These are phyloP conservation scores for Oophaga sylvatica DNA, from an alignment of 2,797 vertebrate genomes.

Conservation along the genomic window DNA sequence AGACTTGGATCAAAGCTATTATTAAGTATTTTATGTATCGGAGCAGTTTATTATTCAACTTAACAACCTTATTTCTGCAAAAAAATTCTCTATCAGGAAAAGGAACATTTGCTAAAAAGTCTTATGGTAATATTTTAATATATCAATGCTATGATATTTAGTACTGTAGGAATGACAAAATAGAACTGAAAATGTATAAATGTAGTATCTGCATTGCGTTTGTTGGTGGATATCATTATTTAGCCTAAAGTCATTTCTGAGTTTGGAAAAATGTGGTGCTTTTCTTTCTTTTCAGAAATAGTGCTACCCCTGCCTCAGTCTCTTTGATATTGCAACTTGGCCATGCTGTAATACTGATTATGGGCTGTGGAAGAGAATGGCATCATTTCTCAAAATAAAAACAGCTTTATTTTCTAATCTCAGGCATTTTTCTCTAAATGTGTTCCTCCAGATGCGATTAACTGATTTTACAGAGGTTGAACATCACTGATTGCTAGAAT, in stretches of 20 bases:
- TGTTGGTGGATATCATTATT: not conserved
- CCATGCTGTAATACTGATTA: not conserved
- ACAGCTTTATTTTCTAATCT: no score
- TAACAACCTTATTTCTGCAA: slow-evolving; percentile 66
- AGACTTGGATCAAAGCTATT: slow-evolving; percentile 70
- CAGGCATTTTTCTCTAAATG: no score
- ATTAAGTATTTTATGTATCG: slow-evolving; percentile 69
- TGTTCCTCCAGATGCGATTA: no score
- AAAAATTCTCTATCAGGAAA: slow-evolving; percentile 67
- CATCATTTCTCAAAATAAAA: not conserved
- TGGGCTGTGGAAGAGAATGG: no score
- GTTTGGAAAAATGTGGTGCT: no score
- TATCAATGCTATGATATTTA: slow-evolving; percentile 7
- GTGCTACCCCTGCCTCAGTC: no score
- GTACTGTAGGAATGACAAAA: not conserved
- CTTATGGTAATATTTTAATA: not conserved
- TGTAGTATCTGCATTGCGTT: not conserved
- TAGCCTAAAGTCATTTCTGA: not conserved
- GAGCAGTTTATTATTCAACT: slow-evolving; percentile 62
- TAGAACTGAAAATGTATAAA: no score
- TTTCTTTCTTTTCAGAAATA: not conserved
- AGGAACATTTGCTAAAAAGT: not conserved
- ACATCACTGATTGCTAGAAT: no score
- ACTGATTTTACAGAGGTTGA: no score
- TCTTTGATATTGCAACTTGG: not conserved